These are phyloP conservation scores for Brachyalestes nurse DNA, from an alignment of 2,797 vertebrate genomes.

Conservation along the genomic window DNA sequence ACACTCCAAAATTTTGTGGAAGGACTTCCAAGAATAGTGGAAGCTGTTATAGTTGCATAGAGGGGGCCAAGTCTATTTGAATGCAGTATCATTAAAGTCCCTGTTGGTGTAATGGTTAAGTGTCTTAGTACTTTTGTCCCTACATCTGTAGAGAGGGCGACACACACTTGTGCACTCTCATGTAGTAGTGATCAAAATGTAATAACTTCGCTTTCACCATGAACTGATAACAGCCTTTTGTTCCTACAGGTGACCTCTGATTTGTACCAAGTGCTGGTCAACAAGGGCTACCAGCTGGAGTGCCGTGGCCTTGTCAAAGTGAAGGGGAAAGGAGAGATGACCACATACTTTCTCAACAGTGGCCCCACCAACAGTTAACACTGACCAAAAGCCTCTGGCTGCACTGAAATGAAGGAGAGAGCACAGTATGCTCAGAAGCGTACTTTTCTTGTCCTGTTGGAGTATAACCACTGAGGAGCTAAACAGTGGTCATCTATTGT, in stretches of 20 bases:
- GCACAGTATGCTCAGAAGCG: neutral
- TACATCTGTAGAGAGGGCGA: no score
- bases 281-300: slow-evolving; percentile 91
- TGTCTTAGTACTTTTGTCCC: no score
- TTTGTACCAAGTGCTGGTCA: slow-evolving; percentile 89
- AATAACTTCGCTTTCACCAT: neutral
- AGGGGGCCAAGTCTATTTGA: no score
- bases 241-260: slow-evolving; percentile 89
- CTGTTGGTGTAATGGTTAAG: no score
- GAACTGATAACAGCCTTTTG: slow-evolving; percentile 24
- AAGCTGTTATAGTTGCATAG: no score
- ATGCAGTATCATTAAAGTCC: no score
- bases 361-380: slow-evolving; percentile 87
- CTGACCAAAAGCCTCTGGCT: slow-evolving; percentile 57
- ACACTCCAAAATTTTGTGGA: no score
- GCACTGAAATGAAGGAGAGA: slow-evolving; percentile 62
- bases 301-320: slow-evolving; percentile 93
- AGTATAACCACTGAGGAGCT: slow-evolving; percentile 47
- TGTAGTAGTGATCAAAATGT: no score
- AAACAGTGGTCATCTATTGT: slow-evolving; percentile 34
- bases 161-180: no score
- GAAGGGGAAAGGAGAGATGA: slow-evolving; percentile 98
- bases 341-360: slow-evolving; percentile 95
- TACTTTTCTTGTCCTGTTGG: slow-evolving; percentile 20
- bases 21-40: no score